Evolutionary conservation across 37 sponge, comb jelly and placozoan genomes (phyloP).

Genomic region (Hexactinellida sp.): DNA sequence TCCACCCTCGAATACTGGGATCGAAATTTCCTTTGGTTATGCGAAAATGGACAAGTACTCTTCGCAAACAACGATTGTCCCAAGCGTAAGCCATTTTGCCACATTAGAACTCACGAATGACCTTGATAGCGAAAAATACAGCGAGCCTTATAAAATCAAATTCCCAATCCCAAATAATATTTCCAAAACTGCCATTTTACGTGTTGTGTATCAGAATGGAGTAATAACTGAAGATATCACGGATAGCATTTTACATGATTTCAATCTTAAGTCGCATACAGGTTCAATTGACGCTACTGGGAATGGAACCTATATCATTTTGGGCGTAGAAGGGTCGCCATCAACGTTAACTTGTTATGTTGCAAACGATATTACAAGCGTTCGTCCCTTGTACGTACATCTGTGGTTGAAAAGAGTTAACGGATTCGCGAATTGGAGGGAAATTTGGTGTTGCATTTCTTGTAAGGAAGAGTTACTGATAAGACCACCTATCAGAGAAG

Average conservation of each 20-base stretch:
- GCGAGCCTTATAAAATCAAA: not conserved
- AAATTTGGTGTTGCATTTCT: constrained; percentile 15
- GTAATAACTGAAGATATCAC: not conserved
- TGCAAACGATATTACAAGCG: not conserved
- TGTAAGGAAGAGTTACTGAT: not conserved
- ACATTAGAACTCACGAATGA: not conserved
- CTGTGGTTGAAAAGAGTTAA: not conserved
- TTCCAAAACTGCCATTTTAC: not conserved
- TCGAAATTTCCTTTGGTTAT: not conserved
- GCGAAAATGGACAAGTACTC: not conserved
- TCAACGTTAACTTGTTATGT: not conserved
- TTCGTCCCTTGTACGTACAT: not conserved
- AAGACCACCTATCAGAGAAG: not conserved
- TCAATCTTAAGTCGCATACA: not conserved
- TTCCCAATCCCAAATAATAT: not conserved
- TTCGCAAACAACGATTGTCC: not conserved
- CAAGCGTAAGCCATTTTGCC: not conserved
- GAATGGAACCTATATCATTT: not conserved
- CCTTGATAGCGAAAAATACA: not conserved
- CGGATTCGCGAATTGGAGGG: not conserved
- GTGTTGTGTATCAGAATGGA: not conserved
- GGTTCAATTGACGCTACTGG: not conserved
- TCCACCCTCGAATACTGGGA: not conserved
- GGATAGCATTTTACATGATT: not conserved
- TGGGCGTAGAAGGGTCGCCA: not conserved